phyloP scores from a whole-genome alignment of 2,797 vertebrate species.

The Mormyrus proboscirostris region DNA sequence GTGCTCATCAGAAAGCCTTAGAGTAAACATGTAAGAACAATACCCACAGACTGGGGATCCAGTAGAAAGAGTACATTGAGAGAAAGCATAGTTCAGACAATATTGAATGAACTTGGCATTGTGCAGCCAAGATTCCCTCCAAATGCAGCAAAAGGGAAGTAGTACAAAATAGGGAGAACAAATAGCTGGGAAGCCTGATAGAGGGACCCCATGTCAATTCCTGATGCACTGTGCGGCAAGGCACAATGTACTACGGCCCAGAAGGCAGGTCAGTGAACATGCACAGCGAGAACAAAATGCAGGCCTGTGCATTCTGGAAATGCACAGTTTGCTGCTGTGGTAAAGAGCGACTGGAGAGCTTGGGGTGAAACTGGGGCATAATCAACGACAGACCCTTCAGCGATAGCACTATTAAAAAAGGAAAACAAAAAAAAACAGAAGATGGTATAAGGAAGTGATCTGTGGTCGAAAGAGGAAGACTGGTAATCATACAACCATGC shows the following conservation, averaged over 20 bases:
- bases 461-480: neutral
- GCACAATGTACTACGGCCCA: neutral
- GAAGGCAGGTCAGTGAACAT: neutral
- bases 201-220: neutral
- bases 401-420: neutral
- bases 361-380: neutral
- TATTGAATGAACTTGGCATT: neutral
- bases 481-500: neutral
- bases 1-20: neutral
- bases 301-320: neutral
- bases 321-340: neutral
- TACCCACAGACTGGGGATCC: neutral
- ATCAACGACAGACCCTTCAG: neutral
- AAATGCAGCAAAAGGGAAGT: neutral
- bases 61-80: neutral
- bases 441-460: neutral
- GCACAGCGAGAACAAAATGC: neutral
- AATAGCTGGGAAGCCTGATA: neutral
- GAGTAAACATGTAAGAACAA: neutral
- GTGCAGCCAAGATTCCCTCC: neutral
- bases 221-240: neutral
- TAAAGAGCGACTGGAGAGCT: neutral
- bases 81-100: neutral
- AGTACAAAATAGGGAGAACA: neutral
- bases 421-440: neutral